Evolutionary conservation across 92 coral and sea anemone genomes (phyloP).

Genomic region (Palythoa heliodiscus): DNA sequence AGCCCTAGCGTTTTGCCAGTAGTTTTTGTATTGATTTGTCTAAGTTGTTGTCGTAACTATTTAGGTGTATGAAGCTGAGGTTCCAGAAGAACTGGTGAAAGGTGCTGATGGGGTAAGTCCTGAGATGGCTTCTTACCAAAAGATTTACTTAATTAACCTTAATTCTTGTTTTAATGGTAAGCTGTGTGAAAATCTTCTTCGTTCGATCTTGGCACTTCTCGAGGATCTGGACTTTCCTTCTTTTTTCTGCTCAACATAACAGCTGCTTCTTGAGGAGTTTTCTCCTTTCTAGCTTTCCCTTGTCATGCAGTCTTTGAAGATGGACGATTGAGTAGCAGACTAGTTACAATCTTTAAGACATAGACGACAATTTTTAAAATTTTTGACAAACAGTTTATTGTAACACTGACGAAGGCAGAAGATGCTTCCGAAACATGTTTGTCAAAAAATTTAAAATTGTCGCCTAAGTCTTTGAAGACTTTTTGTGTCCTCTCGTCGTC

Average conservation of each 20-base stretch:
- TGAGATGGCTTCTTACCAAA: not conserved
- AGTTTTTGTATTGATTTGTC: not conserved
- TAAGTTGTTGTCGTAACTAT: not conserved
- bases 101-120: conserved; percentile 58
- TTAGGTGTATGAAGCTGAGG: conserved; percentile 93
- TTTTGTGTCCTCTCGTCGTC: too few species aligned
- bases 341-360: too few species aligned
- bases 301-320: not conserved
- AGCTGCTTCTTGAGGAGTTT: not conserved
- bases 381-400: too few species aligned
- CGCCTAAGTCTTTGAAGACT: not conserved
- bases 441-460: too few species aligned
- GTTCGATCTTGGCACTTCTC: too few species aligned
- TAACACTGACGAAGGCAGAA: too few species aligned
- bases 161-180: too few species aligned
- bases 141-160: not conserved
- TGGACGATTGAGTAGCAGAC: too few species aligned
- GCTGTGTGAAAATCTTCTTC: too few species aligned
- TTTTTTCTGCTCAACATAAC: not conserved
- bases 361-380: too few species aligned
- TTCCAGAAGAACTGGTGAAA: conserved; percentile 79
- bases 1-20: not conserved
- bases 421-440: too few species aligned
- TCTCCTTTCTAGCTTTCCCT: not conserved
- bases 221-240: not conserved